phyloP scores from a whole-genome alignment of 2,113 vertebrate genomes.

The Cynoglossus semilaevis region DNA sequence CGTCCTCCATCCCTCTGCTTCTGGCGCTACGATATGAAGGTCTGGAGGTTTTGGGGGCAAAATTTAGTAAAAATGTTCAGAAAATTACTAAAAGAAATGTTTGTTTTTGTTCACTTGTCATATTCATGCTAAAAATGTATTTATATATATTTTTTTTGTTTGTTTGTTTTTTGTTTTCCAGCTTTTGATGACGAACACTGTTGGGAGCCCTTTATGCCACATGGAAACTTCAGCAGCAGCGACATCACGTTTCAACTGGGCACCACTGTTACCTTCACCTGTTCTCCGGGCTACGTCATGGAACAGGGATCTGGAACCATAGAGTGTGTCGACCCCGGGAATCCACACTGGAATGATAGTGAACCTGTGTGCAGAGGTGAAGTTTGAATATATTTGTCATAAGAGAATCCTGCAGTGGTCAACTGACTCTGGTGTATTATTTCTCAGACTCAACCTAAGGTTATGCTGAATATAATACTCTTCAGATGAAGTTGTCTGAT shows the following conservation, averaged over 20 bases:
- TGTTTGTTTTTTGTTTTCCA: conserved; percentile 50
- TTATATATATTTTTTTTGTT: not conserved
- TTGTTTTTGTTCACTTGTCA: too few relatives aligned
- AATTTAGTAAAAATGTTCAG: too few relatives aligned
- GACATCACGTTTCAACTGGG: conserved; percentile 85
- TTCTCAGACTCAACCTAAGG: too few relatives aligned
- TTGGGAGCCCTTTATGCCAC: conserved; percentile 88
- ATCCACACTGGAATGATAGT: conserved; percentile 91
- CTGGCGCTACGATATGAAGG: conserved; percentile 89
- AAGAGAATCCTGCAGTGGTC: too few relatives aligned
- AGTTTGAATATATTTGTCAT: not conserved
- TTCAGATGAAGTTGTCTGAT: not conserved
- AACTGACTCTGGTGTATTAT: too few relatives aligned
- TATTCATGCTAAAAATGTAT: not conserved
- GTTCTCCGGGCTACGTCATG: conserved; percentile 88
- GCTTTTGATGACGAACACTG: conserved; percentile 90
- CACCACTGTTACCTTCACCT: conserved; percentile 83
- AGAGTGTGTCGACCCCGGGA: conserved; percentile 85
- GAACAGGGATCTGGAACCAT: conserved; percentile 86
- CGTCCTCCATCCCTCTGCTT: conserved; percentile 83
- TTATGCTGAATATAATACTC: not conserved
- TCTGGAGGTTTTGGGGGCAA: too few relatives aligned
- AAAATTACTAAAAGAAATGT: too few relatives aligned
- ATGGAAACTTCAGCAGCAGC: conserved; percentile 89
- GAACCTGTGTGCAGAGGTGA: conserved; percentile 88